Evolutionary conservation across 2,113 vertebrate species (phyloP).

Genomic region (Pseudorhombus dupliciocellatus): DNA sequence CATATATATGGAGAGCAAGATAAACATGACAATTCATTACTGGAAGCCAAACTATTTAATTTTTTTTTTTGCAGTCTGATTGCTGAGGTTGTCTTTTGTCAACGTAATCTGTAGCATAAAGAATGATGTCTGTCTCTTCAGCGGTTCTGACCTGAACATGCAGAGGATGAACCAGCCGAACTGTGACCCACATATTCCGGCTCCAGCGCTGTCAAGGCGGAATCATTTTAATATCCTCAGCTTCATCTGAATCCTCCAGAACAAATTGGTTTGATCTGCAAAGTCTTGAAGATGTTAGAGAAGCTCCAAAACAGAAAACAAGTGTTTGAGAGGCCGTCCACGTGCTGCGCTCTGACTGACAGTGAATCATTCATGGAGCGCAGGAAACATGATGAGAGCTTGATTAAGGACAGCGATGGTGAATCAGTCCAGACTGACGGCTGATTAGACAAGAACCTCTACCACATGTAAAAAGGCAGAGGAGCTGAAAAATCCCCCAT

Average conservation of each 20-base stretch:
- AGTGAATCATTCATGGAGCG: slow-evolving; percentile 68
- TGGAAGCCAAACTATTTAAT: no score
- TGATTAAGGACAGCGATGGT: slow-evolving; percentile 68
- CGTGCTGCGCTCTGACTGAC: slow-evolving; percentile 57
- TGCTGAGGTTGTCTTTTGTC: no score
- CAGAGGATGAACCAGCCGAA: no score
- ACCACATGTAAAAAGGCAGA: slow-evolving; percentile 1
- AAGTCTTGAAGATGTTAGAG: slow-evolving; percentile 35
- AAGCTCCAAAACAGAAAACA: slow-evolving; percentile 58
- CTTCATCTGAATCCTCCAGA: background rate
- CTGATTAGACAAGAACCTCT: slow-evolving; percentile 59
- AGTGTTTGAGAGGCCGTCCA: slow-evolving; percentile 60
- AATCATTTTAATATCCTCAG: slow-evolving; percentile 26
- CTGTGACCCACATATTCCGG: background rate
- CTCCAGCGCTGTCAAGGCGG: background rate
- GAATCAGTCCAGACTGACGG: slow-evolving; percentile 59
- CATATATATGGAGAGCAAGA: no score
- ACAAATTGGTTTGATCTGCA: slow-evolving; percentile 48
- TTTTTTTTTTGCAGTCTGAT: no score
- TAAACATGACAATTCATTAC: no score
- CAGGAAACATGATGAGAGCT: slow-evolving; percentile 68
- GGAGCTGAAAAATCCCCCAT: slow-evolving; percentile 8
- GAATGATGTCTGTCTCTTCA: no score
- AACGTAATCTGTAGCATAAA: background rate
- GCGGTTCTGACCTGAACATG: no score